Evolutionary conservation across 1,140 invertebrate genomes (phyloP).

Genomic region (Aphaenogaster ashmeadi): DNA sequence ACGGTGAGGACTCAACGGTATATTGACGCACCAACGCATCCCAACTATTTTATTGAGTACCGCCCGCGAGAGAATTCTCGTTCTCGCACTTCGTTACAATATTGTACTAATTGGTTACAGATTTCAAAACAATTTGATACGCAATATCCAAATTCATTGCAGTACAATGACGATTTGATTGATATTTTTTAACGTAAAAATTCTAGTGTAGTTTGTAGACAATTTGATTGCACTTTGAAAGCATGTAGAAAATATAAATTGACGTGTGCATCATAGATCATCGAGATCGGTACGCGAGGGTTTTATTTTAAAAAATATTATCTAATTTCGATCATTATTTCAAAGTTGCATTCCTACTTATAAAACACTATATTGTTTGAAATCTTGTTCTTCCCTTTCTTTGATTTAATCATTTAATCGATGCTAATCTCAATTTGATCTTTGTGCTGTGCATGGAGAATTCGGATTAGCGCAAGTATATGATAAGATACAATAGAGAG

Average conservation of each 20-base stretch:
- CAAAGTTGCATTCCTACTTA: neutral
- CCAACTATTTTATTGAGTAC: constrained; percentile 13
- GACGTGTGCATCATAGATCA: neutral
- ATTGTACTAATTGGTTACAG: constrained; percentile 29
- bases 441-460: neutral
- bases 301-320: neutral
- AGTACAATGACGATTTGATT: constrained; percentile 38
- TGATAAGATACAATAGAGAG: neutral
- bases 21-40: constrained; percentile 17
- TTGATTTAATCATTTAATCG: constrained; percentile 11
- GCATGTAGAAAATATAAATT: constrained; percentile 38
- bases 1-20: neutral
- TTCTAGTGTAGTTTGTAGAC: neutral
- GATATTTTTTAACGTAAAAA: constrained; percentile 20
- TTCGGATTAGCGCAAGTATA: neutral
- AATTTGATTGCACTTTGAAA: neutral
- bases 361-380: neutral
- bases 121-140: constrained; percentile 23
- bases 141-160: neutral
- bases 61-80: constrained; percentile 17
- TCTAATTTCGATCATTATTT: constrained; percentile 28
- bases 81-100: constrained; percentile 31
- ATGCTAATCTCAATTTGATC: neutral
- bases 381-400: neutral
- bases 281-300: neutral